Conservation (phyloP, 1,140 invertebrate genomes). For the Pogonognathellus flavescens region DNA sequence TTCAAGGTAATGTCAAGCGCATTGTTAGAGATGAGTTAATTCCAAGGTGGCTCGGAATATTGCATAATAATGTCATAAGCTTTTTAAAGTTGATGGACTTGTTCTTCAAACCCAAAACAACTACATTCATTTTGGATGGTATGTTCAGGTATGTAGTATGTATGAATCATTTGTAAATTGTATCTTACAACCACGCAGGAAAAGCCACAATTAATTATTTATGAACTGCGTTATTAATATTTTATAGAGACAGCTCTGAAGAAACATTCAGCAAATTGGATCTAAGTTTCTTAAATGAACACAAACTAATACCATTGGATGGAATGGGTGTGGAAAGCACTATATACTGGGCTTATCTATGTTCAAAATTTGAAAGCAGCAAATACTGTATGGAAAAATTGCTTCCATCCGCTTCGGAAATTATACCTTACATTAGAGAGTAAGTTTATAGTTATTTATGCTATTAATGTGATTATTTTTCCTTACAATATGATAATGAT, state of each 20-base stretch:
- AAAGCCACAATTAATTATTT: no score
- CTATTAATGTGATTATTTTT: no score
- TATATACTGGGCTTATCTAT: conserved; percentile 49
- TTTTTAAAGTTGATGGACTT: conserved; percentile 20
- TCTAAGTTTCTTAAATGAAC: conserved; percentile 12
- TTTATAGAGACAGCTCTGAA: conserved; percentile 35
- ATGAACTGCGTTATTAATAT: no score
- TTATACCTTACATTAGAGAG: neutral
- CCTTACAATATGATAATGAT: neutral
- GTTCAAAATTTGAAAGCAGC: neutral
- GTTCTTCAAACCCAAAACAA: neutral
- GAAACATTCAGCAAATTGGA: conserved; percentile 31
- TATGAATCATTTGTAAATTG: no score
- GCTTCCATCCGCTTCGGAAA: neutral
- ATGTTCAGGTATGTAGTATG: conserved; percentile 25
- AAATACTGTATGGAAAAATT: conserved; percentile 13
- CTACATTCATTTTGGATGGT: conserved; percentile 10
- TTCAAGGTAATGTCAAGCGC: neutral
- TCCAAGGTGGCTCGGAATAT: conserved; percentile 6
- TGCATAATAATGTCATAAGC: conserved; percentile 3
- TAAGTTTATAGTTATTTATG: neutral
- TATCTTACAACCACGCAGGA: no score
- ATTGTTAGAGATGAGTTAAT: neutral
- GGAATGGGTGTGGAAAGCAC: conserved; percentile 12
- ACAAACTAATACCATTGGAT: conserved; percentile 21